Evolutionary conservation across 2,888 invertebrate species (phyloP), one percentile per base, ranked within the genome.

Genomic region (Sabatieria punctata): DNA sequence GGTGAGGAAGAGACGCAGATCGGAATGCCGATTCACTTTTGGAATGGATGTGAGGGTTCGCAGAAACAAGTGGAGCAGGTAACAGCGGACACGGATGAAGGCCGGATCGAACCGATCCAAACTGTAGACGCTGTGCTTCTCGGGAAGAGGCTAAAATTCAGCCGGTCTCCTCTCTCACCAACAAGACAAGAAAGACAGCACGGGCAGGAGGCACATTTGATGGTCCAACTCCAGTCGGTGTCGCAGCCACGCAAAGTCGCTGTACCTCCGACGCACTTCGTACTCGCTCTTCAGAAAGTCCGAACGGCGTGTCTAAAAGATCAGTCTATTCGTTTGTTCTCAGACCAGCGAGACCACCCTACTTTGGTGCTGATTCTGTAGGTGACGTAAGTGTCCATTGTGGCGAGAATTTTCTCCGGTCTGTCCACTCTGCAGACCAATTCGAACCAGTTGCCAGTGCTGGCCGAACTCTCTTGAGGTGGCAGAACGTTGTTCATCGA

Each of bases 381-480:
- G 41, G 78, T 77, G 45, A 80, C 77, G 55, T 75, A 80, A 0
- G 79, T 78, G 60, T 79, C 80, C 57, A 79, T 69, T 0, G 78
- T 76, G 55, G 78, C 77, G 40, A 77, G 69, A 65, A 79, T 78
- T 61, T 79, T 79, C 57, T 79, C 78, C 4, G 79, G 79, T 66
- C 75, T 78, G 59, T 79, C 80, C 27, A 80, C 77, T 64, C 74
- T 72, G 2, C 78, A 75, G 62, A 75, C 75, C 18, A 79, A 63
- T 60, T 79, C 78, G 4, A 4, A 36, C 36, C 36, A 6, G 18
- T n/a, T 36, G n/a, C n/a, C 36, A 19, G 37, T 6, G 37, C 13
- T 4, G 37, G 4, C 37, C 37, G 37, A 37, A 8, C n/a, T 15
- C 37, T 6, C 8, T 15, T 15, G 18, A 37, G 37, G 11, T 6